These are phyloP conservation scores for Ophion ellenae DNA, from an alignment of 2,888 invertebrate species.

Conservation along the genomic window DNA sequence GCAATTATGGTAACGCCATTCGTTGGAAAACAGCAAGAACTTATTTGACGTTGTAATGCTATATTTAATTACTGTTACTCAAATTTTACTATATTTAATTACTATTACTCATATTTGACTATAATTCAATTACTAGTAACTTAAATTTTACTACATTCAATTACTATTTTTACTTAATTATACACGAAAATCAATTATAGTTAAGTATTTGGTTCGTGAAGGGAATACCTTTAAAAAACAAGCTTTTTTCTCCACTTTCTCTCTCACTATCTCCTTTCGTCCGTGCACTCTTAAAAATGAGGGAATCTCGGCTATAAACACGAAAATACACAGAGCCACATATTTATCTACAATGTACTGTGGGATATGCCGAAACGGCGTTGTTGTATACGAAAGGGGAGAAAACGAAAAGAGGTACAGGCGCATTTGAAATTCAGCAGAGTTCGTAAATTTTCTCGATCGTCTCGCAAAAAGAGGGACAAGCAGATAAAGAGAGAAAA, in stretches of 20 bases:
- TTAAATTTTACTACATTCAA: too few relatives aligned
- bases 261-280: neutral
- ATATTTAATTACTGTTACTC: too few relatives aligned
- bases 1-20: too few relatives aligned
- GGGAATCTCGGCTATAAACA: constrained; percentile 38
- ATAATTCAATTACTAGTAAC: too few relatives aligned
- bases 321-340: constrained; percentile 41
- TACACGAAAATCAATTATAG: too few relatives aligned
- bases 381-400: neutral
- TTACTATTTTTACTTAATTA: too few relatives aligned
- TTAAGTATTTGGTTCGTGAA: too few relatives aligned
- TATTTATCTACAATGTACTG: constrained; percentile 16
- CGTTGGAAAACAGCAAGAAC: too few relatives aligned
- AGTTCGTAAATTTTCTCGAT: constrained; percentile 46
- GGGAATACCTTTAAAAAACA: neutral
- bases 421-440: constrained; percentile 39
- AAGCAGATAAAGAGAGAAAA: neutral
- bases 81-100: too few relatives aligned
- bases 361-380: constrained; percentile 1
- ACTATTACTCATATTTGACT: too few relatives aligned
- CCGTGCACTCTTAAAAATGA: constrained; percentile 1
- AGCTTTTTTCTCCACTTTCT: constrained; percentile 20
- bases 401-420: constrained; percentile 13
- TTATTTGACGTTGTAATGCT: too few relatives aligned
- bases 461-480: constrained; percentile 10